These are phyloP conservation scores for Paracanthobrama guichenoti DNA, from an alignment of 2,113 vertebrate genomes.

Conservation along the genomic window DNA sequence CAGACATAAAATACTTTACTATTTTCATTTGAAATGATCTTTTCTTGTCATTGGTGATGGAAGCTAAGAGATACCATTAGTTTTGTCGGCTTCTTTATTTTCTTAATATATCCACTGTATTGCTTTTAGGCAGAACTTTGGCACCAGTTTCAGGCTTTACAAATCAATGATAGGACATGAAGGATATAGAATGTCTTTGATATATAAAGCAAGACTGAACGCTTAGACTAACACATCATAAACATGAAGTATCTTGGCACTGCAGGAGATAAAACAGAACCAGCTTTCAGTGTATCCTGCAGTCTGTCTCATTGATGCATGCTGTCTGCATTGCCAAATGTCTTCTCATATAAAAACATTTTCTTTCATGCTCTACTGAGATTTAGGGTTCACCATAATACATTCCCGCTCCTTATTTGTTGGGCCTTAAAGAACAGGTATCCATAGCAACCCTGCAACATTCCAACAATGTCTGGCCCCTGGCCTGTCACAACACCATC, in stretches of 20 bases:
- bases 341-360: slow-evolving; percentile 54
- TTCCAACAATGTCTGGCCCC: slow-evolving; percentile 61
- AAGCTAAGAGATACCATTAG: neutral
- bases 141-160: slow-evolving; percentile 3
- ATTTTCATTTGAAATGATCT: too few species aligned
- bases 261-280: slow-evolving; percentile 40
- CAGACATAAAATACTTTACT: too few species aligned
- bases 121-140: neutral
- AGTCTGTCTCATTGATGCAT: slow-evolving; percentile 39
- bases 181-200: neutral
- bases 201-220: neutral
- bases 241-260: slow-evolving; percentile 33
- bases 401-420: slow-evolving; percentile 69
- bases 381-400: slow-evolving; percentile 44
- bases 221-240: slow-evolving; percentile 36
- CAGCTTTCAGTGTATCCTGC: slow-evolving; percentile 21
- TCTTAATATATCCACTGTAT: neutral
- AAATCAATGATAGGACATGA: slow-evolving; percentile 9
- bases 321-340: slow-evolving; percentile 25
- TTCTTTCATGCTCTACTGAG: slow-evolving; percentile 58
- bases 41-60: neutral
- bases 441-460: slow-evolving; percentile 68
- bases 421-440: slow-evolving; percentile 63
- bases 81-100: neutral
- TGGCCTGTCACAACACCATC: slow-evolving; percentile 68